These are phyloP conservation scores for Drosophila flavopinicola DNA, from an alignment of 2,888 invertebrate genomes.

Conservation along the genomic window DNA sequence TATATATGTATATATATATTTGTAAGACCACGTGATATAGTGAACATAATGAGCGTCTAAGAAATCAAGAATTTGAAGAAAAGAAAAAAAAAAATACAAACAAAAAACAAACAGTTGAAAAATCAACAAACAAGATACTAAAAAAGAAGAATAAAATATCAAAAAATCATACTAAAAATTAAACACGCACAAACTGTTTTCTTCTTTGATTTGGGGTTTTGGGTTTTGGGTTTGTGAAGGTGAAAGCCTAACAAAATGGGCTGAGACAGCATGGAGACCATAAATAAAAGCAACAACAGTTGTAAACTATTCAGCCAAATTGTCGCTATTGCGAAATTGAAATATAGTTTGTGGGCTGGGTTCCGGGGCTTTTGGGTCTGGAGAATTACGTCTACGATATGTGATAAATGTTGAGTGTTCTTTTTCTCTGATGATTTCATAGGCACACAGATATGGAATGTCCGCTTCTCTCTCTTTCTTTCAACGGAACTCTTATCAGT, in stretches of 20 bases:
- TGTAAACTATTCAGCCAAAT: constrained; percentile 8
- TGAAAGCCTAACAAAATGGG: constrained; percentile 5
- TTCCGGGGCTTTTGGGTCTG: constrained; percentile 1
- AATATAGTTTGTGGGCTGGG: constrained; percentile 3
- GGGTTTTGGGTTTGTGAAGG: no score
- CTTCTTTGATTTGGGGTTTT: constrained; percentile 5
- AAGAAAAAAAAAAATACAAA: constrained; percentile 36
- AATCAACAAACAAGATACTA: constrained; percentile 51
- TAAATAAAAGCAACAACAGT: neutral
- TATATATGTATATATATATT: constrained; percentile 35
- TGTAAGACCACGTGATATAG: constrained; percentile 79
- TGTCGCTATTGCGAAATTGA: constrained; percentile 14
- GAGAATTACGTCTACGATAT: neutral
- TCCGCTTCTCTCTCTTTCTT: neutral
- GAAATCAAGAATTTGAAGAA: constrained; percentile 61
- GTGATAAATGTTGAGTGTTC: constrained; percentile 10
- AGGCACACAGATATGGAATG: constrained; percentile 3
- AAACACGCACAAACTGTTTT: constrained; percentile 39
- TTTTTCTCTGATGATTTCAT: constrained; percentile 32
- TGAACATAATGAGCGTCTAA: constrained; percentile 73
- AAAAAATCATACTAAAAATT: constrained; percentile 68
- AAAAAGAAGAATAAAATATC: constrained; percentile 64
- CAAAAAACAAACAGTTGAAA: constrained; percentile 56
- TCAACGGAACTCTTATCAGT: neutral
- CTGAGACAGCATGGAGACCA: constrained; percentile 1